phyloP scores from a whole-genome alignment of 2,888 invertebrate genomes.

The Aricia artaxerxes region DNA sequence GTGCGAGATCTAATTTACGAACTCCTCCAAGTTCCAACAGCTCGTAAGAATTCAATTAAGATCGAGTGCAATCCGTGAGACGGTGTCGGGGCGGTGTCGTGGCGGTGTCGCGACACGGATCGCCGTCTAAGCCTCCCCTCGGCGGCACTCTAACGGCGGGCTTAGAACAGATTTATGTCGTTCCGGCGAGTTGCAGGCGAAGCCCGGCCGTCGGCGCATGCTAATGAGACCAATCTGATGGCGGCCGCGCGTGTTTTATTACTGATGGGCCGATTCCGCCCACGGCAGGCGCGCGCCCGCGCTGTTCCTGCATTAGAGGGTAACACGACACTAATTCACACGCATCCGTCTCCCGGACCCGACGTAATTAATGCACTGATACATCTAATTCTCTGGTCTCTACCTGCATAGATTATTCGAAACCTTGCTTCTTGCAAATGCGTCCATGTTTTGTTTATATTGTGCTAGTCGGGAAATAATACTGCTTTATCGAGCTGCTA shows the following conservation, averaged over 20 bases:
- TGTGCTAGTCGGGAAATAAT: background rate
- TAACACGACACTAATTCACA: slow-evolving; percentile 44
- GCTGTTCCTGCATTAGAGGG: slow-evolving; percentile 55
- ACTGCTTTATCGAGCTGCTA: too few species aligned
- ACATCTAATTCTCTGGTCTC: background rate
- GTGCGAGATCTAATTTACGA: slow-evolving; percentile 74
- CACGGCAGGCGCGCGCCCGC: slow-evolving; percentile 59
- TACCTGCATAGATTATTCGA: background rate
- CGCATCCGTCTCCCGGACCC: slow-evolving; percentile 33
- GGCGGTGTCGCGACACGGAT: slow-evolving; percentile 41
- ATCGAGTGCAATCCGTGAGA: slow-evolving; percentile 64
- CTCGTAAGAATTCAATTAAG: slow-evolving; percentile 75
- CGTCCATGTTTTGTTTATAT: background rate
- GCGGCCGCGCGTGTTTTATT: slow-evolving; percentile 71
- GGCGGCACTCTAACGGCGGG: slow-evolving; percentile 28
- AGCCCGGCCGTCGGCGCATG: slow-evolving; percentile 74
- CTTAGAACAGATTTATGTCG: slow-evolving; percentile 36
- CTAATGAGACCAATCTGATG: slow-evolving; percentile 70
- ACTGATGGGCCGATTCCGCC: slow-evolving; percentile 71
- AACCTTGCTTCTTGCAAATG: background rate
- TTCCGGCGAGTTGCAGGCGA: slow-evolving; percentile 39
- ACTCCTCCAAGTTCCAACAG: slow-evolving; percentile 60
- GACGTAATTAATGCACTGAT: slow-evolving; percentile 7
- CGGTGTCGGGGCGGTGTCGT: slow-evolving; percentile 49
- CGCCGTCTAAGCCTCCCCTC: slow-evolving; percentile 38